These are phyloP conservation scores for Asteroscopus sphinx DNA, from an alignment of 2,888 invertebrate genomes.

Conservation along the genomic window DNA sequence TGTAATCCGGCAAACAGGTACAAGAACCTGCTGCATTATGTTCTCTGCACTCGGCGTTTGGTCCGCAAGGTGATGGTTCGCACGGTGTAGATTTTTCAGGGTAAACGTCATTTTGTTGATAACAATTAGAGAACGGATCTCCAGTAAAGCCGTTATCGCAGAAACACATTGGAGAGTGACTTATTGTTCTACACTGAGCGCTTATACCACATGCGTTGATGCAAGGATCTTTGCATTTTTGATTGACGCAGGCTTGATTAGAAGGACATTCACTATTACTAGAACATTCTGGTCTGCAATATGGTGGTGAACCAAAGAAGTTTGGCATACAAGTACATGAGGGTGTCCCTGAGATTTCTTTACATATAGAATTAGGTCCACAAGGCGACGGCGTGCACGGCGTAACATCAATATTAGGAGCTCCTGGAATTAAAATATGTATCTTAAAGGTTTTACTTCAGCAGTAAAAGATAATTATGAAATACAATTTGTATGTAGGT, in stretches of 20 bases:
- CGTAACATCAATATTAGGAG: constrained; percentile 86
- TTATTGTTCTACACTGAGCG: constrained; percentile 92
- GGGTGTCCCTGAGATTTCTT: constrained; percentile 88
- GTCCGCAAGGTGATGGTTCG: constrained; percentile 91
- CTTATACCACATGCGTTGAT: constrained; percentile 92
- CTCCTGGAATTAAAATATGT: constrained; percentile 72
- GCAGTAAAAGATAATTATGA: too few species aligned
- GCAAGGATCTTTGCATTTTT: constrained; percentile 92
- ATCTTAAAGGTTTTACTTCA: too few species aligned
- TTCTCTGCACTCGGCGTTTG: constrained; percentile 91
- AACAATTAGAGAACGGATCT: constrained; percentile 92
- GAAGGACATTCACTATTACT: constrained; percentile 92
- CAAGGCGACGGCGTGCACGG: constrained; percentile 93
- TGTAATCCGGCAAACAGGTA: constrained; percentile 92
- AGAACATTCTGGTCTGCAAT: constrained; percentile 93
- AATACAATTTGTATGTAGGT: background rate
- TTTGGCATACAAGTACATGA: constrained; percentile 92
- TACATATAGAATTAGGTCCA: constrained; percentile 91
- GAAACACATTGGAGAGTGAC: constrained; percentile 94
- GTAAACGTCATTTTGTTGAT: constrained; percentile 76
- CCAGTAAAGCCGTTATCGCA: constrained; percentile 92
- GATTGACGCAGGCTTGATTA: constrained; percentile 91
- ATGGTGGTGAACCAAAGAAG: constrained; percentile 93
- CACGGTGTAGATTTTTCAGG: constrained; percentile 88
- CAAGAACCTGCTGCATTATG: constrained; percentile 91